phyloP scores from a whole-genome alignment of 2,113 vertebrate species.

The Bufo bufo region DNA sequence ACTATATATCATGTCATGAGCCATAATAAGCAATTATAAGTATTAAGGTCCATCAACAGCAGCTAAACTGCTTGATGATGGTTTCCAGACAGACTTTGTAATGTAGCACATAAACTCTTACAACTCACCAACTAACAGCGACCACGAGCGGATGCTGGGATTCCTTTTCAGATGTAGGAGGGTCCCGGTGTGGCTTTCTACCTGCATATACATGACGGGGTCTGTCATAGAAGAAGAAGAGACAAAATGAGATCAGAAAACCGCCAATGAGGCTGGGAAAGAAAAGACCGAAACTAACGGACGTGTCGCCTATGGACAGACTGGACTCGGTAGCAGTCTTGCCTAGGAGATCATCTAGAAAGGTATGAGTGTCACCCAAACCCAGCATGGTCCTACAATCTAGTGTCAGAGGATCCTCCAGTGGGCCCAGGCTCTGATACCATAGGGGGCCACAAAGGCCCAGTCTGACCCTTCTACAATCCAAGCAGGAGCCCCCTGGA shows the following conservation, averaged over 20 bases:
- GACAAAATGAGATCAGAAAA: neutral
- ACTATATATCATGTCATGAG: too few relatives aligned
- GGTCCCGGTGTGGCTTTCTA: conserved; percentile 78
- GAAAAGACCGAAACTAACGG: too few relatives aligned
- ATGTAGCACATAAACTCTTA: neutral
- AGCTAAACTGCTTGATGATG: neutral
- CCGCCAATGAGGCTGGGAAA: too few relatives aligned
- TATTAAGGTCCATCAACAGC: neutral
- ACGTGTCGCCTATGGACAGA: neutral
- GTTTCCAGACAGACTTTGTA: neutral
- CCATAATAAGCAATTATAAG: neutral
- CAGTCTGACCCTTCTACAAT: too few relatives aligned
- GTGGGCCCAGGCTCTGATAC: too few relatives aligned
- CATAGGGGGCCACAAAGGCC: too few relatives aligned
- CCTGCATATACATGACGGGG: conserved; percentile 89
- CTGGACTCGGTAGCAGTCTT: neutral
- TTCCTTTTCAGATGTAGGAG: conserved; percentile 85
- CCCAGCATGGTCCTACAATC: neutral
- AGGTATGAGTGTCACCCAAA: neutral
- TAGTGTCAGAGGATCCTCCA: too few relatives aligned
- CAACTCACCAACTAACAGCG: conserved; percentile 86
- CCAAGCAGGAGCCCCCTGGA: too few relatives aligned
- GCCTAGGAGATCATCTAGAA: neutral
- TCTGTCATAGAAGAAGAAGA: neutral
- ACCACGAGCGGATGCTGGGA: conserved; percentile 94